A percentile compares a stretch with the other conserved stretches of the same genome.
Conservation (phyloP, 1,140 invertebrate genomes). For the Muscidifurax raptorellus region DNA sequence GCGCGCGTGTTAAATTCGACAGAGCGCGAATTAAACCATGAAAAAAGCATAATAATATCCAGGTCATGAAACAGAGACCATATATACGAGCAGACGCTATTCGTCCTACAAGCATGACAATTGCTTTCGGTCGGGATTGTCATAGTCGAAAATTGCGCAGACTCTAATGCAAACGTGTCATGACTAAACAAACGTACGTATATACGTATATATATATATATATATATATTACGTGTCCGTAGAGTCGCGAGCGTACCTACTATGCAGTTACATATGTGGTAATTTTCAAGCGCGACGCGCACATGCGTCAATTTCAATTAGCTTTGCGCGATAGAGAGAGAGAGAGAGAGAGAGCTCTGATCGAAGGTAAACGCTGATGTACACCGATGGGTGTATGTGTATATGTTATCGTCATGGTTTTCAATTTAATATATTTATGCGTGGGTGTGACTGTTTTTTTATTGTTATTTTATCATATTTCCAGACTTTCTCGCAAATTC, state of each 20-base stretch:
- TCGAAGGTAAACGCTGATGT: neutral
- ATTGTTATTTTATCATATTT: neutral
- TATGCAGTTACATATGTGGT: neutral
- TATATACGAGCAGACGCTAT: no score
- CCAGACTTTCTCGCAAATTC: neutral
- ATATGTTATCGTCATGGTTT: neutral
- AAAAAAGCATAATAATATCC: neutral
- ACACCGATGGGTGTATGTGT: neutral
- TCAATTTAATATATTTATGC: neutral
- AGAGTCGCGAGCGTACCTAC: neutral
- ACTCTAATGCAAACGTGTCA: slow-evolving; percentile 10
- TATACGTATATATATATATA: neutral
- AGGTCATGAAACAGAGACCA: neutral
- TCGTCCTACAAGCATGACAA: neutral
- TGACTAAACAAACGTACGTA: slow-evolving; percentile 42
- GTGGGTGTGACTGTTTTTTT: neutral
- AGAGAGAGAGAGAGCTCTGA: no score
- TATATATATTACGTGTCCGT: neutral
- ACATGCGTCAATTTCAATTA: slow-evolving; percentile 18
- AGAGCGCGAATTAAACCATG: no score
- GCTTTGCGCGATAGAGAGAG: neutral
- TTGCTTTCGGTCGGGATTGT: slow-evolving; percentile 18
- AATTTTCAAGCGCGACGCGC: neutral
- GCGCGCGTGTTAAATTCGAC: no score
- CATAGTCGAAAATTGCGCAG: slow-evolving; percentile 33